Conservation (phyloP, 2,113 vertebrate genomes). For the Podarcis cretensis region DNA sequence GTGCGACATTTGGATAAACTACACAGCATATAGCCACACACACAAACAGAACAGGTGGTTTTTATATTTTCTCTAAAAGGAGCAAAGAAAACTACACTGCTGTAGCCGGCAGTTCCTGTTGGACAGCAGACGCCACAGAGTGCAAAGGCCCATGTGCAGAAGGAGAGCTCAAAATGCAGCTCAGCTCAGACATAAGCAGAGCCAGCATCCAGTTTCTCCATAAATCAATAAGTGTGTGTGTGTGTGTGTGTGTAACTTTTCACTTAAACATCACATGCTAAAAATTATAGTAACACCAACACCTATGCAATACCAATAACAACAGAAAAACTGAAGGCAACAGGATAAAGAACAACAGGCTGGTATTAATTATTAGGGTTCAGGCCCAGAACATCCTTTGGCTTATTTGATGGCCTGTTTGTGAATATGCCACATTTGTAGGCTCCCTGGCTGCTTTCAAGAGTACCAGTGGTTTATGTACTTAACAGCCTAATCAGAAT, state of each 20-base stretch:
- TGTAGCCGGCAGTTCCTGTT: too few relatives aligned
- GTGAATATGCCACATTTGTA: neutral
- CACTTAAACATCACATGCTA: too few relatives aligned
- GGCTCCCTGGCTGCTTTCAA: slow-evolving; percentile 36
- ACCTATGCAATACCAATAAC: too few relatives aligned
- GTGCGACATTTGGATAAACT: neutral
- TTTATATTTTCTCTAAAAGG: neutral
- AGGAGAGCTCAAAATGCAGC: neutral
- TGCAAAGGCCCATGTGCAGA: neutral
- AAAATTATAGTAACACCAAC: too few relatives aligned
- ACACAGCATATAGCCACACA: neutral
- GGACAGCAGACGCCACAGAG: too few relatives aligned
- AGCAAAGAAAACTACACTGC: too few relatives aligned
- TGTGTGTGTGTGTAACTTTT: too few relatives aligned
- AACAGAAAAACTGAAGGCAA: too few relatives aligned
- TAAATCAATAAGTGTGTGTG: too few relatives aligned
- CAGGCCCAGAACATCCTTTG: neutral
- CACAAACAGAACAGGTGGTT: too few relatives aligned
- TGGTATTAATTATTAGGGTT: neutral
- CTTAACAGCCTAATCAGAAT: neutral
- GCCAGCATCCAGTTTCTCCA: neutral
- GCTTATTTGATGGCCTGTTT: neutral
- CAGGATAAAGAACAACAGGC: too few relatives aligned
- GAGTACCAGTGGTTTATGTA: slow-evolving; percentile 60
- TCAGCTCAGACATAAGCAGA: neutral